These are phyloP conservation scores for Melanophora roralis DNA, from an alignment of 2,888 invertebrate species.

Conservation along the genomic window DNA sequence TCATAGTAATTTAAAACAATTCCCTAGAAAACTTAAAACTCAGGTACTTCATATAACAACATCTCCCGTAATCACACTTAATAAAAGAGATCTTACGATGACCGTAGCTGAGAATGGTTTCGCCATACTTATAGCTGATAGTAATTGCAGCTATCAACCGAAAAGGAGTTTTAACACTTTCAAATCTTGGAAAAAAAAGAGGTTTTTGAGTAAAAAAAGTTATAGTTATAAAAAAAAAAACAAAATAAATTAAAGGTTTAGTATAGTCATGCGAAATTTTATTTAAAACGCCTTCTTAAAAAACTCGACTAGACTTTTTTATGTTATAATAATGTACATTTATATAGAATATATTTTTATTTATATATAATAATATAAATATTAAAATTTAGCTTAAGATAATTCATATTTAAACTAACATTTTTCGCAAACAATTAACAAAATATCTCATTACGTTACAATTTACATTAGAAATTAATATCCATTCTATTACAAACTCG, in stretches of 20 bases:
- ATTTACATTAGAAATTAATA: conserved; percentile 8
- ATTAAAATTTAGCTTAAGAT: conserved; percentile 15
- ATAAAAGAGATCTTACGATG: conserved; percentile 7
- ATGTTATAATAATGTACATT: conserved; percentile 41
- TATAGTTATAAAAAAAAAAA: not conserved
- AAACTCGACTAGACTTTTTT: conserved; percentile 31
- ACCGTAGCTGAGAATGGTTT: conserved; percentile 33
- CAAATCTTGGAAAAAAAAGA: conserved; percentile 7
- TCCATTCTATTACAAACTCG: conserved; percentile 31
- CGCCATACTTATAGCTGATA: not conserved
- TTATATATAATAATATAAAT: too few species aligned
- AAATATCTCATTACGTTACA: conserved; percentile 24
- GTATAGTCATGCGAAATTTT: conserved; percentile 39
- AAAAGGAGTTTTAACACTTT: too few species aligned
- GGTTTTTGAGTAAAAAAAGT: not conserved
- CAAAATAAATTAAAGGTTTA: conserved; percentile 31
- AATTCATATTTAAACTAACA: conserved; percentile 19
- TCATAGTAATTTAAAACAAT: too few species aligned
- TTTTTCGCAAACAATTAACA: conserved; percentile 14
- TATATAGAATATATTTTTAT: conserved; percentile 38
- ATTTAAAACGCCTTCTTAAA: conserved; percentile 28
- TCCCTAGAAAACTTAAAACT: conserved; percentile 28
- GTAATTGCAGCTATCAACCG: conserved; percentile 19
- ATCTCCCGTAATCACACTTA: conserved; percentile 8
- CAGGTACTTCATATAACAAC: conserved; percentile 44